Conservation (phyloP, 2,113 vertebrate species). For the Leptosomus discolor region DNA sequence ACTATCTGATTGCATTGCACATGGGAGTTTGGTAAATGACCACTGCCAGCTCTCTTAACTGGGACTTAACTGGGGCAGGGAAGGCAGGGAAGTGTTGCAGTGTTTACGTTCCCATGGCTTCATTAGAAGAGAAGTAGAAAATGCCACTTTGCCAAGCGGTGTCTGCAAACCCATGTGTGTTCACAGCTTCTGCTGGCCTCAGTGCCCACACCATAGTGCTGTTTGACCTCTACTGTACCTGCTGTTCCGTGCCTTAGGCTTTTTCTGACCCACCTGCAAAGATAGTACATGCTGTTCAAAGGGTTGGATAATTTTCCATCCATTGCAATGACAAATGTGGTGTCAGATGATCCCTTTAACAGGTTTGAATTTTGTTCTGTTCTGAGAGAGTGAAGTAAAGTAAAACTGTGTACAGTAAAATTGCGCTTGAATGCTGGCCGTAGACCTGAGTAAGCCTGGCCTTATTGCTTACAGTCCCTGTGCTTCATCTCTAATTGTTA, state of each 20-base stretch:
- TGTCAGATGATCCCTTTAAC: neutral
- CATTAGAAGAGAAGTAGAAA: neutral
- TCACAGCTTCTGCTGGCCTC: neutral
- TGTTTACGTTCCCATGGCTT: neutral
- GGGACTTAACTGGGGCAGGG: neutral
- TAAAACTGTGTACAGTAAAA: no score
- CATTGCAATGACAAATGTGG: neutral
- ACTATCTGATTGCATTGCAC: neutral
- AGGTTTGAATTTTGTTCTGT: neutral
- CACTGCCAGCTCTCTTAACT: neutral
- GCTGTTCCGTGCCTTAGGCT: neutral
- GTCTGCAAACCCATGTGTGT: neutral
- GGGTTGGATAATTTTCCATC: neutral
- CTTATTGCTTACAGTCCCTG: neutral
- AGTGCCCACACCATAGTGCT: neutral
- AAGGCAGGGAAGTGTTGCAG: neutral
- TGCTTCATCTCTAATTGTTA: neutral
- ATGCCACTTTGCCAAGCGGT: neutral
- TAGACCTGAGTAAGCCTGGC: neutral
- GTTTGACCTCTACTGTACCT: neutral
- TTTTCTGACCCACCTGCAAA: conserved; percentile 9
- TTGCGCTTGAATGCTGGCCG: neutral
- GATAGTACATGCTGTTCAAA: neutral
- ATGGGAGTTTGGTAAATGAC: neutral
- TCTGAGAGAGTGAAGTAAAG: no score